Evolutionary conservation across 2,888 invertebrate genomes (phyloP).

Genomic region (Noctua fimbriata): DNA sequence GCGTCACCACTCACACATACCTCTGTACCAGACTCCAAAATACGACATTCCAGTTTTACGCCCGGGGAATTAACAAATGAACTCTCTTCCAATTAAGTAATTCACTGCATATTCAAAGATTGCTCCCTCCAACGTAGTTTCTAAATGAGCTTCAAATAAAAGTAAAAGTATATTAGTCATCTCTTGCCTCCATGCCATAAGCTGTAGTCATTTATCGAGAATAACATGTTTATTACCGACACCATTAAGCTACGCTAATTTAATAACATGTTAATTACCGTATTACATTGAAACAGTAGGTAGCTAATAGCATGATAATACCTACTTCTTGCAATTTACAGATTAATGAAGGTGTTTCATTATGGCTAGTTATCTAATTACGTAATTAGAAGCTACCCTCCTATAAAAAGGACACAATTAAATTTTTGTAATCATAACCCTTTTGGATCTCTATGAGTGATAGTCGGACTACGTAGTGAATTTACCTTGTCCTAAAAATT

Average conservation of each 20-base stretch:
- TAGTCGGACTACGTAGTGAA: neutral
- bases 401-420: too few relatives aligned
- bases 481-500: neutral
- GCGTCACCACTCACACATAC: neutral
- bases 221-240: slow-evolving; percentile 28
- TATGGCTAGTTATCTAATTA: too few relatives aligned
- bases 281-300: neutral
- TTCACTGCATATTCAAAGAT: neutral
- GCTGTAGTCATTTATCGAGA: neutral
- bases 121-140: neutral
- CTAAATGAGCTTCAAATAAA: slow-evolving; percentile 5
- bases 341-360: too few relatives aligned
- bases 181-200: neutral
- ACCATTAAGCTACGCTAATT: neutral
- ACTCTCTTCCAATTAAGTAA: too few relatives aligned
- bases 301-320: too few relatives aligned
- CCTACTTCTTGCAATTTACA: too few relatives aligned
- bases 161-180: neutral
- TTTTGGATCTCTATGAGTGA: slow-evolving; percentile 13
- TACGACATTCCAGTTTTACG: too few relatives aligned
- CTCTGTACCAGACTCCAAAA: neutral
- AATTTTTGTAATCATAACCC: too few relatives aligned
- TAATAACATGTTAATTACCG: neutral
- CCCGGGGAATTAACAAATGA: too few relatives aligned
- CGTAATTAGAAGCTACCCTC: too few relatives aligned